Conservation (phyloP, 1,140 invertebrate species). For the Catajapyx aquilonaris region DNA sequence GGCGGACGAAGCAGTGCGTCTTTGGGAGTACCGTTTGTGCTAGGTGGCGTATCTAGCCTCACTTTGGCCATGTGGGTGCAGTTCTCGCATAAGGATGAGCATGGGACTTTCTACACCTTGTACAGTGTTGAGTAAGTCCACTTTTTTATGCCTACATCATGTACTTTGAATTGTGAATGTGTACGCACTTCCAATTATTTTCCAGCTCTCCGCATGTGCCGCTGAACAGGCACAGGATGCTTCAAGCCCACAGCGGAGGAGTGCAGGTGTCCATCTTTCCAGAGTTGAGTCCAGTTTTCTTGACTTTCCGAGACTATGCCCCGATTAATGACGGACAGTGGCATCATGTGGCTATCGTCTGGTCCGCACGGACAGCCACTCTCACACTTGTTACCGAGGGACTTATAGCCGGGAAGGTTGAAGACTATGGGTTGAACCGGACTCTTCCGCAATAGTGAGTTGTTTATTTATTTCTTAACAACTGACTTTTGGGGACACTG, state of each 20-base stretch:
- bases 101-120: slow-evolving; percentile 80
- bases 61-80: slow-evolving; percentile 91
- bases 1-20: slow-evolving; percentile 59
- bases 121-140: slow-evolving; percentile 54
- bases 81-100: slow-evolving; percentile 70
- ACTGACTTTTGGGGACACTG: neutral
- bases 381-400: slow-evolving; percentile 78
- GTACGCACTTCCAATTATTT: no score
- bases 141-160: no score
- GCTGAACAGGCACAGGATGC: slow-evolving; percentile 47
- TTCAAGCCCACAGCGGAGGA: slow-evolving; percentile 76
- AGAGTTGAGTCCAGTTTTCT: slow-evolving; percentile 69
- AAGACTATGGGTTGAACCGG: slow-evolving; percentile 59
- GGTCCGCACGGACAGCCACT: slow-evolving; percentile 66
- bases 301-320: slow-evolving; percentile 74
- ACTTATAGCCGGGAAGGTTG: slow-evolving; percentile 70
- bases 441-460: slow-evolving; percentile 57
- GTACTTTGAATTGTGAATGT: no score
- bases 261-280: slow-evolving; percentile 73
- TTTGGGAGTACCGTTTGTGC: slow-evolving; percentile 71
- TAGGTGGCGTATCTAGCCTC: slow-evolving; percentile 48
- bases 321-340: slow-evolving; percentile 89
- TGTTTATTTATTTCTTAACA: slow-evolving; percentile 4
- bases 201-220: slow-evolving; percentile 51
- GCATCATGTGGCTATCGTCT: slow-evolving; percentile 87